Percentiles rank a stretch among this genome's conserved stretches.
phyloP scores from a whole-genome alignment of 2,888 invertebrate species.

The Drosophila limbata region DNA sequence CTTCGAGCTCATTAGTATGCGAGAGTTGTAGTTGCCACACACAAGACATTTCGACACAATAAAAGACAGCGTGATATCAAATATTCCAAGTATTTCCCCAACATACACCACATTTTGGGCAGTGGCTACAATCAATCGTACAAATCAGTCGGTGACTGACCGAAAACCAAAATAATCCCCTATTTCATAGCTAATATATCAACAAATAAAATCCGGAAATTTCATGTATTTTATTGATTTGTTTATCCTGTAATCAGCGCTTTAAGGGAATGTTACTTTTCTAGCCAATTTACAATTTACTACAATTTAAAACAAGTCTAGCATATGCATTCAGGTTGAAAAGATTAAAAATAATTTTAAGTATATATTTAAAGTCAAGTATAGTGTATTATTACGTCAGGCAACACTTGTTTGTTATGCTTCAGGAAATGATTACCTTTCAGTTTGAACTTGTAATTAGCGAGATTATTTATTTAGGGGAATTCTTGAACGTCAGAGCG shows the following conservation, averaged over 20 bases:
- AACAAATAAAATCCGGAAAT: conserved; percentile 28
- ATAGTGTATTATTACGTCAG: neutral
- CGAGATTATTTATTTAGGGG: conserved; percentile 12
- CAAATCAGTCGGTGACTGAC: conserved; percentile 27
- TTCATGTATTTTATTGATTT: conserved; percentile 48
- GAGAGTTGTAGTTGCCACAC: conserved; percentile 9
- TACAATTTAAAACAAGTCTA: neutral
- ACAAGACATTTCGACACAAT: neutral
- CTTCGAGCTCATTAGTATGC: conserved; percentile 38
- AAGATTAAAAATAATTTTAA: too few relatives aligned
- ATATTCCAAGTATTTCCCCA: conserved; percentile 21
- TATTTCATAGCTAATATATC: conserved; percentile 42
- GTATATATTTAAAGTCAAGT: too few relatives aligned
- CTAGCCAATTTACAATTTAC: too few relatives aligned
- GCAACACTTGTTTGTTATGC: conserved; percentile 25
- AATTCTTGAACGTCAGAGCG: conserved; percentile 6
- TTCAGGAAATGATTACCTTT: conserved; percentile 26
- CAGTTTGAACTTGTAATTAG: conserved; percentile 32
- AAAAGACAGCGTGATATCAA: conserved; percentile 15
- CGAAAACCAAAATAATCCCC: conserved; percentile 26
- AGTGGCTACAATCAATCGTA: conserved; percentile 20
- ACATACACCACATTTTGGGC: conserved; percentile 5
- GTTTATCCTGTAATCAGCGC: neutral
- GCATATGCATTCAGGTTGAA: neutral
- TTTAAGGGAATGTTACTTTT: neutral